Evolutionary conservation across 64 coral and sea anemone species (phyloP), one percentile per base, ranked within the genome.

Genomic region (Montipora cactus): DNA sequence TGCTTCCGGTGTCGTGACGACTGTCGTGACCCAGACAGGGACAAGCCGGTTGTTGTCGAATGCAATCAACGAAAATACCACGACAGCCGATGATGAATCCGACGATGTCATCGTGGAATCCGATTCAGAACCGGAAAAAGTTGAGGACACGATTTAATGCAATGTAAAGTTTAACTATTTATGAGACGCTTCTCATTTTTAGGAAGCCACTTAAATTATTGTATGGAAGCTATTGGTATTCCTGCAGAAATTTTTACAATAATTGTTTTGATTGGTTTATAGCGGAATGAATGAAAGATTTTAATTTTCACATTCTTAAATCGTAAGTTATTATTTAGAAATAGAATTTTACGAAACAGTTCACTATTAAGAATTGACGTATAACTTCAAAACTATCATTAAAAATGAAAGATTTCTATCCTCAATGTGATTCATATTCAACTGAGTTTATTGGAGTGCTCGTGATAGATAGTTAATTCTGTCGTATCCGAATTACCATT

Each of bases 41-140:
- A 46, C 47, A 3, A 74, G 18, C 47, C 10, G 28, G 28, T 28
- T 13, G 18, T 61, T 64, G 80, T 20, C 58, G 23, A 83, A 44
- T 83, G 80, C 4, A 10, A 78, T 19, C 47, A 46, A 49, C 18
- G 15, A 84, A 48, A 12, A 16, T 47, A 49, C 81, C 37, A 84
- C 62, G 3, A 3, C 18, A 23, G 44, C 49, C 19, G 69, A 67
- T 18, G 86, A 93, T 47, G 14, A 88, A 15, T 66, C 75, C 23
- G 89, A 95, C 79, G 94, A 95, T 66, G 94, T 92, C 37, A 95
- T 95, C 10, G 89, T 95, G 14, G 94, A 95, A 58, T 79, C 83
- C 4, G 93, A 95, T 18, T 91, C 93, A 11, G 93, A 95, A 8
- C n/a, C 57, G 37, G 59, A 91, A 79, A 44, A 53, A 20, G 14